A percentile compares a stretch with the other conserved stretches of the same genome.
These are phyloP conservation scores for Opisthograptis luteolata DNA, from an alignment of 2,888 invertebrate species.

Conservation along the genomic window DNA sequence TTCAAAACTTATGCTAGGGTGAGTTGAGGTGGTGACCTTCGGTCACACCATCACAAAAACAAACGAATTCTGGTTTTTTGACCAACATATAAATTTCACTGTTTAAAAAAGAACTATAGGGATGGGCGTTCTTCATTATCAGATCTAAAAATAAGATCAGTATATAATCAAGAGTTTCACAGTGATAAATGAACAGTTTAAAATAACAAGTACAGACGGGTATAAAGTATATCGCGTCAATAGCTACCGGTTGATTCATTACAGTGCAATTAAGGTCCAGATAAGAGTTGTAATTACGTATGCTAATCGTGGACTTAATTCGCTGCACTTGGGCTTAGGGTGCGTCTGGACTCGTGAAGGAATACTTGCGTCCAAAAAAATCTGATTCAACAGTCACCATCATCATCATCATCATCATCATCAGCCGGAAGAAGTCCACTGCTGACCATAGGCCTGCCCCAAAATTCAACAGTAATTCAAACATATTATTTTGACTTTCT, in stretches of 20 bases:
- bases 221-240: constrained; percentile 51
- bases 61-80: no score
- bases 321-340: constrained; percentile 56
- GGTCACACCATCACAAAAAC: no score
- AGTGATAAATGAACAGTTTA: constrained; percentile 38
- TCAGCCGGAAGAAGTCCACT: no score
- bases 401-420: no score
- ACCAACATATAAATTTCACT: no score
- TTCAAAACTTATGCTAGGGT: no score
- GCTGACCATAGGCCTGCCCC: no score
- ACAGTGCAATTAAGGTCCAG: constrained; percentile 75
- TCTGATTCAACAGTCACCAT: no score
- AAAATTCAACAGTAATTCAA: no score
- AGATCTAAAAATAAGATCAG: constrained; percentile 27
- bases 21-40: no score
- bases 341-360: constrained; percentile 9
- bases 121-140: constrained; percentile 1
- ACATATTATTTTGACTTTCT: no score
- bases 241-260: constrained; percentile 70
- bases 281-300: constrained; percentile 81
- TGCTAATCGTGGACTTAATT: constrained; percentile 78
- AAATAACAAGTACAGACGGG: constrained; percentile 25
- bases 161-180: constrained; percentile 24
- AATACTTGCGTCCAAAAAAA: not conserved
- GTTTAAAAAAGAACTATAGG: no score